A percentile compares a stretch with the other conserved stretches of the same genome.
Conservation (phyloP, 1,140 invertebrate genomes). For the Trissolcus basalis region DNA sequence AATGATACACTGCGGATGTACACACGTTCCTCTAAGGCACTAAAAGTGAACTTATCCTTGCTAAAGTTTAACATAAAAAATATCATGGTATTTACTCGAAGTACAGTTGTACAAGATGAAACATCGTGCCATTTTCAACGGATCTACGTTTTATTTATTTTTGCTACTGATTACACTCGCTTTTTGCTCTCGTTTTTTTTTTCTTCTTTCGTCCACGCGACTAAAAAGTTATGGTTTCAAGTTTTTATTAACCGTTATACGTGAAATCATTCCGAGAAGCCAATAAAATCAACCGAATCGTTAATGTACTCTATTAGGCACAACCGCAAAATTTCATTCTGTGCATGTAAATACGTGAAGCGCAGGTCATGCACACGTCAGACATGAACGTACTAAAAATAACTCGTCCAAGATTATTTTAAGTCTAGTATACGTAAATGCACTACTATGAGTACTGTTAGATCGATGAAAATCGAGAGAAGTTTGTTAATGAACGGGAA, state of each 20-base stretch:
- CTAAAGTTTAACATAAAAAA: constrained; percentile 37
- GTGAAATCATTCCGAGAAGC: constrained; percentile 14
- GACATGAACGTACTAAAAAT: constrained; percentile 61
- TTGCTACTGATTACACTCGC: too few species aligned
- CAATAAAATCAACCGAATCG: constrained; percentile 25
- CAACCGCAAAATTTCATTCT: constrained; percentile 59
- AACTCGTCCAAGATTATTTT: constrained; percentile 63
- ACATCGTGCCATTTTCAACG: constrained; percentile 17
- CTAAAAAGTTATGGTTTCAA: constrained; percentile 1
- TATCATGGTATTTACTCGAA: constrained; percentile 2
- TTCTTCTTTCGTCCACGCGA: too few species aligned
- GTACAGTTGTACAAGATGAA: too few species aligned
- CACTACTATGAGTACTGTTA: constrained; percentile 48
- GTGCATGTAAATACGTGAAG: constrained; percentile 57
- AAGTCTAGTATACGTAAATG: constrained; percentile 57
- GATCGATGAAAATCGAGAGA: constrained; percentile 55
- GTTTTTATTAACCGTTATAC: constrained; percentile 31
- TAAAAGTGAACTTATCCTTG: constrained; percentile 54
- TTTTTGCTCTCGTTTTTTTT: constrained; percentile 46
- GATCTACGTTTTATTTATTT: too few species aligned
- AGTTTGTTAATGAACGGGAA: constrained; percentile 51
- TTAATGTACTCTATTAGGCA: constrained; percentile 40
- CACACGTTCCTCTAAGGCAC: constrained; percentile 55
- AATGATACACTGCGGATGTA: too few species aligned
- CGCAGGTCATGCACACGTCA: constrained; percentile 57